Base-by-base conservation (phyloP, 2,113 vertebrate species). In the Edolisoma coerulescens region DNA sequence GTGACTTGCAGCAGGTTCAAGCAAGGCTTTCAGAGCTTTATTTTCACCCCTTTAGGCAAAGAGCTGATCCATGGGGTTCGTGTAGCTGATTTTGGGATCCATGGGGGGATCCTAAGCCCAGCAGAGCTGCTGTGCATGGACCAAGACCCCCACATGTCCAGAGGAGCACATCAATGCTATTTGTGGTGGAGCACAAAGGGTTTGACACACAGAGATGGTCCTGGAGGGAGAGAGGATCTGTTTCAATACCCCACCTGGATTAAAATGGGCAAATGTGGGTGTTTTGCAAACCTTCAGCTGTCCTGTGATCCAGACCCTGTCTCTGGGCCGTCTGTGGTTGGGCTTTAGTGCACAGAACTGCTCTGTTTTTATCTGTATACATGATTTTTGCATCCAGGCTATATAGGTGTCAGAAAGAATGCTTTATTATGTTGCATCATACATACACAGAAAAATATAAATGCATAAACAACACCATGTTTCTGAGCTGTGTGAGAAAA, bases 1-100 rank as follows among this genome's bases (percentile, higher is more conserved):
- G 76, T 84, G 94, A 89, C 86, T 90, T 90, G 77, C 86, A 92
- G 59, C 44, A 52, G 54, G 76, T 90, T 94, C 88, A 89, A 35
- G 44, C 39, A 18, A 89, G 42, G 79, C 56, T 90, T 37, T 81
- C 73, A 75, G 64, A 53, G 64, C 59, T 75, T 92, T 70, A 6
- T 91, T 93, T 96, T 56, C 75, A 27, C 39, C 56, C 49, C 39
- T 83, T 74, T 33, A 30, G 59, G 35, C 0, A 0, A 77, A 44
- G 82, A 80, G 65, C 45, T 74, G 67, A 30, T 54, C 80, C 59
- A 3, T 7, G 63, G 74, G 3, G 0, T 60, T 81, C 45, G 41
- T 2, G 8, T 3, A 3, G 7, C 26, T 80, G 57, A 19, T 65
- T 87, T 78, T 57, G 0, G 8, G 45, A 11, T n/a, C 54, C 15